These are phyloP conservation scores for Drosophila willistoni DNA, from an alignment of 1,140 invertebrate genomes.

Conservation along the genomic window DNA sequence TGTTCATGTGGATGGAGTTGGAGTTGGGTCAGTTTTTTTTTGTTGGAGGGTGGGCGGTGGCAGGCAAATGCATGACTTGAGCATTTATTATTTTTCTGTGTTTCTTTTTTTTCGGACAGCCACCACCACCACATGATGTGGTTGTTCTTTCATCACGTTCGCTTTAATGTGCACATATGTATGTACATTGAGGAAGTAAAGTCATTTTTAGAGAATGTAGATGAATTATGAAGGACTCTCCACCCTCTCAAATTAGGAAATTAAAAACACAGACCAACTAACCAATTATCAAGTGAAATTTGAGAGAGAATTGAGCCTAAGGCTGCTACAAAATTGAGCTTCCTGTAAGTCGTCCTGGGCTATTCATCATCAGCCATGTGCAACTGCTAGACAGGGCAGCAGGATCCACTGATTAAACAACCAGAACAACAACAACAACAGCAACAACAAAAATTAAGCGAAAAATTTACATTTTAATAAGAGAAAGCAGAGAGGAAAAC, in stretches of 20 bases:
- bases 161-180: conserved; percentile 33
- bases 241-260: not conserved
- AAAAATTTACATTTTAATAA: conserved; percentile 79
- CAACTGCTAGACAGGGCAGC: conserved; percentile 49
- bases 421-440: conserved; percentile 68
- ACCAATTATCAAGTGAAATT: conserved; percentile 35
- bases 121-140: conserved; percentile 42
- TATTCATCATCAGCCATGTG: conserved; percentile 76
- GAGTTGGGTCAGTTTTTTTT: conserved; percentile 34
- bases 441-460: conserved; percentile 73
- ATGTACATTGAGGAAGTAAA: conserved; percentile 43
- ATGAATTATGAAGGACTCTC: conserved; percentile 37
- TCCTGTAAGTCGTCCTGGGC: conserved; percentile 41
- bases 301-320: conserved; percentile 45
- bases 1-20: conserved; percentile 15
- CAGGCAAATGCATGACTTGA: conserved; percentile 44
- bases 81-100: conserved; percentile 44
- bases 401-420: conserved; percentile 61
- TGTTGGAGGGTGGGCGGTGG: conserved; percentile 6
- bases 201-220: conserved; percentile 17
- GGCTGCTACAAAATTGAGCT: conserved; percentile 35
- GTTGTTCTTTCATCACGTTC: conserved; percentile 51
- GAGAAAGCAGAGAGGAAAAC: conserved; percentile 19
- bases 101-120: conserved; percentile 15
- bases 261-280: not conserved